These are phyloP conservation scores for Meloidogyne chitwoodi DNA, from an alignment of 1,140 invertebrate genomes.

Conservation along the genomic window DNA sequence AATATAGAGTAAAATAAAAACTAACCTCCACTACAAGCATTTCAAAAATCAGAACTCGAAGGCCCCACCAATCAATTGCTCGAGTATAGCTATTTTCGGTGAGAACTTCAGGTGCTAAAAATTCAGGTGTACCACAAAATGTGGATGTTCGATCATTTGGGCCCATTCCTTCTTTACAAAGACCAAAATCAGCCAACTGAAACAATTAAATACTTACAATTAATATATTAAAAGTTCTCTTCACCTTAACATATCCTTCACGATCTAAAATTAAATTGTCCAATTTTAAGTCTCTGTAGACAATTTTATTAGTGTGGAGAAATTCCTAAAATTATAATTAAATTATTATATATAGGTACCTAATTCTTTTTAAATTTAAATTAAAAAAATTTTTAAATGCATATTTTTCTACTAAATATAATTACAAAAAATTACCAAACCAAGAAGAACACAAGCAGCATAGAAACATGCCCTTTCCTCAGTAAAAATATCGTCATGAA, in stretches of 20 bases:
- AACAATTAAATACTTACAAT: not conserved
- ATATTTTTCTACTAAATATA: too few species aligned
- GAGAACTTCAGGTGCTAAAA: slow-evolving; percentile 88
- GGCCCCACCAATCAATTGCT: slow-evolving; percentile 99
- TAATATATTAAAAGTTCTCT: too few species aligned
- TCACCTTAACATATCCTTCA: slow-evolving; percentile 82
- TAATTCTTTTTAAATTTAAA: too few species aligned
- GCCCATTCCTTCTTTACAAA: slow-evolving; percentile 99
- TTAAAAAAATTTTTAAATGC: too few species aligned
- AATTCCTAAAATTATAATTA: slow-evolving; percentile 71
- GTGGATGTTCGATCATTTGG: slow-evolving; percentile 91
- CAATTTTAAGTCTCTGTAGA: slow-evolving; percentile 93
- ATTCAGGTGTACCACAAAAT: slow-evolving; percentile 98
- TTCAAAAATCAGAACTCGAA: slow-evolving; percentile 98
- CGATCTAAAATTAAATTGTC: slow-evolving; percentile 95
- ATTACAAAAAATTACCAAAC: too few species aligned
- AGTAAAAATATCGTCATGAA: slow-evolving; percentile 95
- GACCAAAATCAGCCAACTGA: slow-evolving; percentile 95
- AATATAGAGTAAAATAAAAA: too few species aligned
- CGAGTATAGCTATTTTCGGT: slow-evolving; percentile 96
- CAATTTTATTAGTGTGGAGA: slow-evolving; percentile 92
- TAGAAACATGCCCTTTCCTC: slow-evolving; percentile 96
- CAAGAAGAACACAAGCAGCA: slow-evolving; percentile 94
- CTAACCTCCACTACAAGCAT: slow-evolving; percentile 94
- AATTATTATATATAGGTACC: too few species aligned